A percentile compares a stretch with the other conserved stretches of the same genome.
These are phyloP conservation scores for Argyra leucocephala DNA, from an alignment of 2,888 invertebrate species.

Conservation along the genomic window DNA sequence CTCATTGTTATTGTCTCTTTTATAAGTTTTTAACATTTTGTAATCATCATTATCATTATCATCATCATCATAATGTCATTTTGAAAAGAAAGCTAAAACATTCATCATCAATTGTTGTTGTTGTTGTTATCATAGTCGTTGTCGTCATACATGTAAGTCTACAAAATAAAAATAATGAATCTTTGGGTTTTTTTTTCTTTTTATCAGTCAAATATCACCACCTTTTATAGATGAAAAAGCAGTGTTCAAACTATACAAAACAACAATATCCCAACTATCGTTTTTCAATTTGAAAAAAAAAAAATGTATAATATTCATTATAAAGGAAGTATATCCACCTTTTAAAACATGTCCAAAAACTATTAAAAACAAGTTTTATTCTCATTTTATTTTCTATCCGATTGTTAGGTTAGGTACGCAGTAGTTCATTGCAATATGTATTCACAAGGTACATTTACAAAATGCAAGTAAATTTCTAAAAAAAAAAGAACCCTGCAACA, in stretches of 20 bases:
- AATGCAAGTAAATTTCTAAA: no score
- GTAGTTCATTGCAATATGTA: no score
- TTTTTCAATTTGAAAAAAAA: no score
- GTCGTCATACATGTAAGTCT: background rate
- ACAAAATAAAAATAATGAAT: background rate
- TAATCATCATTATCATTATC: background rate
- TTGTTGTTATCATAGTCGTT: no score
- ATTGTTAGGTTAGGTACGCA: no score
- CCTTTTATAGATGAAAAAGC: background rate
- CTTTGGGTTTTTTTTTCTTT: no score
- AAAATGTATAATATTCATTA: no score
- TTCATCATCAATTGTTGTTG: slow-evolving; percentile 6
- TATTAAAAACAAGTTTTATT: background rate
- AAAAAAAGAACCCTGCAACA: no score
- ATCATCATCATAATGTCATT: background rate
- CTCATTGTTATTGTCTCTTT: background rate
- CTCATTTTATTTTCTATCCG: no score
- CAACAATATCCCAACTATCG: background rate
- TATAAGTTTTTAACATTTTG: background rate
- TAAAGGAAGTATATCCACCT: background rate
- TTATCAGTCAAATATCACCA: no score
- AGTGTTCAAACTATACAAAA: background rate
- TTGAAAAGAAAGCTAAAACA: background rate
- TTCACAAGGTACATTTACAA: no score
- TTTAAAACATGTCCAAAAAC: background rate